Evolutionary conservation across 2,888 invertebrate genomes (phyloP).

Genomic region (Dysmachus trigonus): DNA sequence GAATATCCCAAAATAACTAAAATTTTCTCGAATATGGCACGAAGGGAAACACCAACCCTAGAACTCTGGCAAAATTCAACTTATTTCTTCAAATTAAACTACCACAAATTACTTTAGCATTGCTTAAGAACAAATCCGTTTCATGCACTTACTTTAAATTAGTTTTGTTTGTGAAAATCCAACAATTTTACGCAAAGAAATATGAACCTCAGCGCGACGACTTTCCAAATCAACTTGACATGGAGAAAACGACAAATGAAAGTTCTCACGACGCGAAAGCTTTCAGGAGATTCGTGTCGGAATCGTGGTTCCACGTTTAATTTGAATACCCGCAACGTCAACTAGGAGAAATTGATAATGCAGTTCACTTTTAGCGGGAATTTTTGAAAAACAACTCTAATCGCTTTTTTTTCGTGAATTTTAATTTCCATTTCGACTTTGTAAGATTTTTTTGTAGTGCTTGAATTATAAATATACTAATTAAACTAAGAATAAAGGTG

Average conservation of each 20-base stretch:
- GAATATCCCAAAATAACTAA: background rate
- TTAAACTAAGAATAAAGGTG: no score
- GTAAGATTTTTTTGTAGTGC: no score
- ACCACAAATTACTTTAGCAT: background rate
- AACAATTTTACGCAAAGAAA: background rate
- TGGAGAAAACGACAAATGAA: background rate
- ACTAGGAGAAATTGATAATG: background rate
- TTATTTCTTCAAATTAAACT: background rate
- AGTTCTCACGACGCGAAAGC: background rate
- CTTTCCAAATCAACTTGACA: constrained; percentile 2
- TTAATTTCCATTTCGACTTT: no score
- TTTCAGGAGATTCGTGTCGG: constrained; percentile 6
- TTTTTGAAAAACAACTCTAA: background rate
- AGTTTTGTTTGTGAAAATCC: background rate
- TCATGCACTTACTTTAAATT: background rate
- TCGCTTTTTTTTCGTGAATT: no score
- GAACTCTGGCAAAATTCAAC: background rate
- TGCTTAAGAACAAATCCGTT: background rate
- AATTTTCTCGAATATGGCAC: background rate
- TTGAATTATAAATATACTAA: no score
- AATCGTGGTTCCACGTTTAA: constrained; percentile 27
- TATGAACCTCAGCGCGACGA: background rate
- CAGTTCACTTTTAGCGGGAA: background rate
- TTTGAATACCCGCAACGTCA: background rate
- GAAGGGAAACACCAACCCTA: background rate